Evolutionary conservation across 2,113 vertebrate species (phyloP), one percentile per base, ranked within the genome.

Genomic region (Columba livia): DNA sequence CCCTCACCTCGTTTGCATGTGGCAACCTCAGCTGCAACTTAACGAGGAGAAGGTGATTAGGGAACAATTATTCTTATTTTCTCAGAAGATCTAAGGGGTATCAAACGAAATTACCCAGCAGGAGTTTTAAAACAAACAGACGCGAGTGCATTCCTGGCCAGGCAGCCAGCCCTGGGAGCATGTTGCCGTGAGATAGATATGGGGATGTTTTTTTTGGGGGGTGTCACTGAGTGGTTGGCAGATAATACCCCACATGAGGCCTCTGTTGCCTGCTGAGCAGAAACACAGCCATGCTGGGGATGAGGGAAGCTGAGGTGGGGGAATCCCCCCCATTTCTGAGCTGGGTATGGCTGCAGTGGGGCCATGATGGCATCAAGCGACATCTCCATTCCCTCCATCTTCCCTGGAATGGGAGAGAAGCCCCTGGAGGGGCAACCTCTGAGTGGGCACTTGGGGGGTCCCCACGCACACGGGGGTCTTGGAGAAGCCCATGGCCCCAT

Each of bases 1-100:
- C 85, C 79, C 75, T 73, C 87, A 1, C 24, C 57, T 71, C 12
- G 4, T 64, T 24, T 56, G 73, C 81, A 21, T 56, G 89, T 1
- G 1, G 81, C 78, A 87, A 19, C 73, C 65, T 71, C 57, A 15
- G 53, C 87, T 85, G 61, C 70, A n/a, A 15, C 74, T 85, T 89
- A 60, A 75, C 28, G 51, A 81, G 38, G 73, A 71, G 71, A 72
- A 72, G 62, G 62, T 34, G 85, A 91, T 88, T 93, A 88, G 66
- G 61, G 93, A 91, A 90, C 44, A 79, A 95, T 89, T 88, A 96
- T 48, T 82, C 57, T 34, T 69, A 8, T 85, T 95, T 95, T 93
- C 93, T 91, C 81, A 79, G 81, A 91, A 91, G 92, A 93, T 89
- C 90, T 91, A 88, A 96, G 70, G 66, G 90, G 70, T 71, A 82